These are phyloP conservation scores for Hydroisotoma schaefferi DNA, from an alignment of 2,888 invertebrate species.

Conservation along the genomic window DNA sequence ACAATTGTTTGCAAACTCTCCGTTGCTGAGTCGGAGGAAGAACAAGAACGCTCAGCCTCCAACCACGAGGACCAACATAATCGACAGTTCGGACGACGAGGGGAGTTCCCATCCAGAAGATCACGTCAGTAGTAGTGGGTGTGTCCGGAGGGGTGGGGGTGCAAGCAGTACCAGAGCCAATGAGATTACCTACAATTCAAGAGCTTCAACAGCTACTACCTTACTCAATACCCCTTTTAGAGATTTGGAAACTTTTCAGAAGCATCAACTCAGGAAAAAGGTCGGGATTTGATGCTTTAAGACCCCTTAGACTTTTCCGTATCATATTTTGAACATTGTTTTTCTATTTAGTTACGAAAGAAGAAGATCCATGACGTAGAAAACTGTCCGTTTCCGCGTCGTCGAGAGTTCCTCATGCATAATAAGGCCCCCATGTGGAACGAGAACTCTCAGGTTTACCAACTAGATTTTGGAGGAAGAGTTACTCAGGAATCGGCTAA, in stretches of 20 bases:
- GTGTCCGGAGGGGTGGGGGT: not conserved
- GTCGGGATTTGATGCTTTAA: constrained; percentile 54
- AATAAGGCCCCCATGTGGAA: constrained; percentile 99
- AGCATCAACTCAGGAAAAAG: constrained; percentile 85
- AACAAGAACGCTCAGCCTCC: constrained; percentile 32
- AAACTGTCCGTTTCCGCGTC: constrained; percentile 50
- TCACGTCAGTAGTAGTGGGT: constrained; percentile 1
- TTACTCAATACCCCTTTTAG: constrained; percentile 70
- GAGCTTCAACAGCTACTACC: constrained; percentile 56
- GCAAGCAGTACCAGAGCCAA: not conserved
- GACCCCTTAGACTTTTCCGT: not conserved
- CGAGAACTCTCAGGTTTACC: constrained; percentile 97
- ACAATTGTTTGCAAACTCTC: constrained; percentile 68
- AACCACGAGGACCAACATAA: constrained; percentile 54
- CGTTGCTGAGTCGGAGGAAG: constrained; percentile 62
- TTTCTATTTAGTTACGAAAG: constrained; percentile 66
- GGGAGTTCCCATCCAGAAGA: constrained; percentile 44
- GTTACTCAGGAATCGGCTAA: constrained; percentile 99
- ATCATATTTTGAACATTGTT: constrained; percentile 8
- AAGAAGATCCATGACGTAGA: constrained; percentile 55
- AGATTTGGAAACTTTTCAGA: constrained; percentile 86
- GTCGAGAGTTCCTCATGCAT: constrained; percentile 88
- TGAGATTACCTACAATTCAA: constrained; percentile 55
- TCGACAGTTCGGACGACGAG: constrained; percentile 80
- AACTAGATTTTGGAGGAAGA: constrained; percentile 96